These are phyloP conservation scores for Melanaphis sacchari DNA, from an alignment of 1,140 invertebrate genomes.

Conservation along the genomic window DNA sequence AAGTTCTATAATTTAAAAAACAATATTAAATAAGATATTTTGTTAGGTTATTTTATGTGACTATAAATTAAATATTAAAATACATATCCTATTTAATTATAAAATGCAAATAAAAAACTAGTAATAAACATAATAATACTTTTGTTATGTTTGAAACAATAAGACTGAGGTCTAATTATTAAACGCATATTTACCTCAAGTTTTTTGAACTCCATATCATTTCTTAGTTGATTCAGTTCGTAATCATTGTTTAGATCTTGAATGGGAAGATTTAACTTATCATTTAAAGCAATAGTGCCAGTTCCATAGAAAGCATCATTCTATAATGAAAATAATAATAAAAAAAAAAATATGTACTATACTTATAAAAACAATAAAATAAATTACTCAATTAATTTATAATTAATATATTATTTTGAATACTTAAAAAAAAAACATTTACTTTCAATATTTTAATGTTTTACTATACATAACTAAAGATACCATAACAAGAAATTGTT, in stretches of 20 bases:
- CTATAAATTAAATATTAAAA: neutral
- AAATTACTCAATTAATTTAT: neutral
- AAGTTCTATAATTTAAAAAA: slow-evolving; percentile 6
- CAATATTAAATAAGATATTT: neutral
- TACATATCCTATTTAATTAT: too few relatives aligned
- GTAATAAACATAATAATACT: neutral
- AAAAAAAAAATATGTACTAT: neutral
- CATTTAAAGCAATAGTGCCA: slow-evolving; percentile 19
- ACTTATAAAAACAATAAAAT: neutral
- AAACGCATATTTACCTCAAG: slow-evolving; percentile 8
- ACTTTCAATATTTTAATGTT: too few relatives aligned
- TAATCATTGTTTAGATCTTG: slow-evolving; percentile 38
- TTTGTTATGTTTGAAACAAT: neutral
- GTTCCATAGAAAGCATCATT: slow-evolving; percentile 35
- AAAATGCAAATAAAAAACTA: neutral
- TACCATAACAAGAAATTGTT: too few relatives aligned
- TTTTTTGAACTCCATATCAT: slow-evolving; percentile 19
- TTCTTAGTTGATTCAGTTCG: neutral
- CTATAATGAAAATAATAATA: neutral
- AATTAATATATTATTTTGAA: neutral
- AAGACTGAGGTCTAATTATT: neutral
- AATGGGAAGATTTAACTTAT: slow-evolving; percentile 19
- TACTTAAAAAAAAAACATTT: too few relatives aligned
- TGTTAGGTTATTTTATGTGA: neutral
- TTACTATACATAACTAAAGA: too few relatives aligned